A percentile compares a stretch with the other conserved stretches of the same genome.
These are phyloP conservation scores for Amblyteles armatorius DNA, from an alignment of 2,888 invertebrate genomes.

Conservation along the genomic window DNA sequence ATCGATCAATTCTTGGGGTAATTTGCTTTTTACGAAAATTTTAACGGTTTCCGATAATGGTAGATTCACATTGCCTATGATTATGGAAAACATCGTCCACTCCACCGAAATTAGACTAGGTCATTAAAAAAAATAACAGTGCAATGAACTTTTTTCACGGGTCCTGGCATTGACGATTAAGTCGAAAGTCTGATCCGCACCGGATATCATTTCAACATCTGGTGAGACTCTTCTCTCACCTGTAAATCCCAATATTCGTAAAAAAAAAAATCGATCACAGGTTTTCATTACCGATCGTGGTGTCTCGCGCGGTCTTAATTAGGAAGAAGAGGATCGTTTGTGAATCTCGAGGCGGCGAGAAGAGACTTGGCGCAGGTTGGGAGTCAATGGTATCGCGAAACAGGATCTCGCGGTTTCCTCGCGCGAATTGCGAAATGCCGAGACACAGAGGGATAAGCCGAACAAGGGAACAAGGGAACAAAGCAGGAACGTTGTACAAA, in stretches of 20 bases:
- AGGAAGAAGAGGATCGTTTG: not conserved
- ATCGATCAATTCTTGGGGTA: not conserved
- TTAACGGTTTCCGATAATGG: not conserved
- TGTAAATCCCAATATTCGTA: too few species aligned
- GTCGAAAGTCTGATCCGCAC: too few species aligned
- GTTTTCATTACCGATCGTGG: too few species aligned
- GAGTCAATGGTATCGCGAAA: slow-evolving; percentile 5
- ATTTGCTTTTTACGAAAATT: not conserved
- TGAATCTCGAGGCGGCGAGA: not conserved
- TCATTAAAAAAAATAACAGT: too few species aligned
- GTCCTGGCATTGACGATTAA: too few species aligned
- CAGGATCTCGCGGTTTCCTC: not conserved
- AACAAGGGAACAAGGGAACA: not conserved
- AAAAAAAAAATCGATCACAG: too few species aligned
- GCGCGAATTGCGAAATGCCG: not conserved
- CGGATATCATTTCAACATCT: too few species aligned
- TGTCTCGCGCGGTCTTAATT: too few species aligned
- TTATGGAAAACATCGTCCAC: too few species aligned
- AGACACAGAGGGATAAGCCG: not conserved
- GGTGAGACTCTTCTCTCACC: too few species aligned
- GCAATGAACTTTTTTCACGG: too few species aligned
- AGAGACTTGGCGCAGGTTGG: not conserved
- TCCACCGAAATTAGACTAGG: too few species aligned
- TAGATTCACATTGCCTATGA: not conserved
- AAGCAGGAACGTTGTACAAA: not conserved